Evolutionary conservation across 2,888 invertebrate species (phyloP).

Genomic region (Lysandra bellargus): DNA sequence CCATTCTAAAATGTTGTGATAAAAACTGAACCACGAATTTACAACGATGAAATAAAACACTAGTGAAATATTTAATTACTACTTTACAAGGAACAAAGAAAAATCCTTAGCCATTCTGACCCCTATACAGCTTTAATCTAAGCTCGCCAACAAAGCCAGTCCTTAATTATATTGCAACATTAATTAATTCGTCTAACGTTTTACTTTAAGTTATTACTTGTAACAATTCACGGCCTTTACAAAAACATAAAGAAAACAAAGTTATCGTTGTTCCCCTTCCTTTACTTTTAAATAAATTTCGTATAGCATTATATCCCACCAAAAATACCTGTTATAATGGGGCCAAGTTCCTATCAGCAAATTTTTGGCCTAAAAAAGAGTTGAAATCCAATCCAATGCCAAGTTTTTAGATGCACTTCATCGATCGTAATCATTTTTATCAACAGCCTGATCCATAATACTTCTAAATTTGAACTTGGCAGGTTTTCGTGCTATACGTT

Average conservation of each 20-base stretch:
- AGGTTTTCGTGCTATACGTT: too few relatives aligned
- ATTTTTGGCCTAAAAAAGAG: too few relatives aligned
- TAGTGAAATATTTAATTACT: constrained; percentile 14
- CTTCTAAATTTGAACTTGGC: too few relatives aligned
- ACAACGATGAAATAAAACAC: background rate
- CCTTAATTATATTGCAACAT: constrained; percentile 32
- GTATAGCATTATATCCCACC: background rate
- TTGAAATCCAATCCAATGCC: too few relatives aligned
- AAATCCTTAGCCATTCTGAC: constrained; percentile 22
- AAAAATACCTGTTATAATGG: too few relatives aligned
- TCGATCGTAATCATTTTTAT: too few relatives aligned
- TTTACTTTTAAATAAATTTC: background rate
- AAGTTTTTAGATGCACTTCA: too few relatives aligned
- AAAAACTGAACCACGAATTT: background rate
- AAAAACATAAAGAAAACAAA: background rate
- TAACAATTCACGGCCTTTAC: background rate
- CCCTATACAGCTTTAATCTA: constrained; percentile 30
- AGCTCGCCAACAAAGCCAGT: constrained; percentile 29
- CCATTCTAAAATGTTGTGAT: background rate
- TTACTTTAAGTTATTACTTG: constrained; percentile 20
- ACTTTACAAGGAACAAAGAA: constrained; percentile 22
- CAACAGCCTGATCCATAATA: too few relatives aligned
- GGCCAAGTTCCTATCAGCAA: too few relatives aligned
- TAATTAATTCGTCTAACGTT: constrained; percentile 30
- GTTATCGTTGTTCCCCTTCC: background rate